Base-by-base conservation (phyloP, 2,113 vertebrate genomes). In the Zosterops pallidus region DNA sequence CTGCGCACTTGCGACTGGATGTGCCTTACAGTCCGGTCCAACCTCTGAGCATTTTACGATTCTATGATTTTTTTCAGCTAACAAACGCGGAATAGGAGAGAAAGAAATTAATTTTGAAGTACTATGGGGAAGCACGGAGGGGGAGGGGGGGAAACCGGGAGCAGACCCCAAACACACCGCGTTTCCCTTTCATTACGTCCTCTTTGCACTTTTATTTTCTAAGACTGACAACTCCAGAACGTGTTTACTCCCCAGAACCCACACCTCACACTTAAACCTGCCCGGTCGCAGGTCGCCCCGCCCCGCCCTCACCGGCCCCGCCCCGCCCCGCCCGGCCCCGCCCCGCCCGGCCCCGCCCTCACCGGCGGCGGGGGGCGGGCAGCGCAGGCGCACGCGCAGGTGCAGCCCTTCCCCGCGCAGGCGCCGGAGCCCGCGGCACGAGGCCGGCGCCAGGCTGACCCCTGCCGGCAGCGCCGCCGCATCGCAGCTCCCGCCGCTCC, bases 331-430 rank as follows among this genome's bases (percentile, higher is more conserved):
- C 11, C 21, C 31, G 6, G 11, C 31, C 18, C 6, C 3, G 47
- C 12, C 46, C 21, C 47, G 1, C 46, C 21, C 47, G 1, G 1
- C 5, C 24, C 25, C 11, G 2, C 21, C 90, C 97, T 97, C 97
- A 98, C 98, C 95, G 62, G 95, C 25, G 76, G 10, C 67, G 20
- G 56, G 84, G 44, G 29, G 94, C 83, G 52, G 13, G 33, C 9
- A 0, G 9, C 29, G 80, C 5, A 98, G 94, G 37, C 97, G 98
- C 88, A 99, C 37, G n/a, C 98, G 96, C 96, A 99, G 96, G 83
- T 99, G 98, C 62, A 99, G 96, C 24, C 98, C 99, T 8, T 98
- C 98, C 6, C 91, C 98, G 22, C 87, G 47, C 12, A 98, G 86
- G 1, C 85, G 97, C 17, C 92, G 95, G 14, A 98, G 98, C 20